Percentiles rank a stretch among this genome's conserved stretches.
Evolutionary conservation across 2,797 vertebrate genomes (phyloP).

Genomic region (Trichosurus vulpecula): DNA sequence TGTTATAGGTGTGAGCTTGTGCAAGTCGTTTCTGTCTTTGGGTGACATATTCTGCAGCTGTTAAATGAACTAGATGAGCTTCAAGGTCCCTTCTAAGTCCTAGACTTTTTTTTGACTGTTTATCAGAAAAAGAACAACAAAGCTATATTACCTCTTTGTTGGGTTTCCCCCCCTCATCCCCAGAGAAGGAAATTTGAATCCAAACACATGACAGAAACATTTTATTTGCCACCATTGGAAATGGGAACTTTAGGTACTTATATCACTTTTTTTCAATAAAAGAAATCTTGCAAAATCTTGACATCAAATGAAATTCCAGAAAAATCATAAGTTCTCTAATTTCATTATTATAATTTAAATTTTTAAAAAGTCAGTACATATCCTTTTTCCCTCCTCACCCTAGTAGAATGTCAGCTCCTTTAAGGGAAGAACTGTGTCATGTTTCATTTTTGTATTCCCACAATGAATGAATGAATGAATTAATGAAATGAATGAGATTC

Average conservation of each 20-base stretch:
- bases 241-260: neutral
- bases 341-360: neutral
- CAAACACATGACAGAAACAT: neutral
- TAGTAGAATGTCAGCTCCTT: neutral
- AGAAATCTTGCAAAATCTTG: neutral
- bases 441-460: neutral
- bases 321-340: neutral
- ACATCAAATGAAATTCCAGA: neutral
- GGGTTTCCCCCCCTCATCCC: neutral
- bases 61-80: neutral
- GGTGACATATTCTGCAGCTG: neutral
- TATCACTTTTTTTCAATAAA: neutral
- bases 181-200: neutral
- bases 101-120: neutral
- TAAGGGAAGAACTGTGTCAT: neutral
- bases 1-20: neutral
- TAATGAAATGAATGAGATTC: neutral
- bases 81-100: neutral
- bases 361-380: neutral
- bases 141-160: neutral
- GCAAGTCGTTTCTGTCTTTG: neutral
- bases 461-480: neutral
- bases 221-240: neutral
- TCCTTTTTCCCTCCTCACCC: neutral
- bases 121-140: neutral